Evolutionary conservation across 2,888 invertebrate genomes (phyloP), one percentile per base, ranked within the genome.

Genomic region (Helleia helle): DNA sequence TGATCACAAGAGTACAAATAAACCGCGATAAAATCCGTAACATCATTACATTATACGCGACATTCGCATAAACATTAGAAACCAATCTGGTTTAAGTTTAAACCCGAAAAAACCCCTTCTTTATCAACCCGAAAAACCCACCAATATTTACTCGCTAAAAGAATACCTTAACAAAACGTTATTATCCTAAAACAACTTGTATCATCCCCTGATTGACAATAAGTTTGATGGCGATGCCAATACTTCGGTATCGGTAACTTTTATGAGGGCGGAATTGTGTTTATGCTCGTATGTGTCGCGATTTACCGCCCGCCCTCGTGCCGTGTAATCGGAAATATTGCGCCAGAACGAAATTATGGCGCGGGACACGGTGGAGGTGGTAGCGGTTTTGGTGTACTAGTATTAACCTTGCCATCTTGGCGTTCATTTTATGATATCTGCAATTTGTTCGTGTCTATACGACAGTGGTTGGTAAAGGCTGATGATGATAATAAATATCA

Each of bases 201-300:
- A 49, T 56, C 51, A 46, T 46, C 48, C 45, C 41, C 50, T 56
- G 62, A 65, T 68, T 65, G 69, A 54, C 63, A 62, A 69, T 67
- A 62, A 64, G 55, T 52, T 22, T 49, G 49, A 47, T 50, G 30
- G 38, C 40, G 40, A 24, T 30, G 11, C 56, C 56, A 59, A n/a
- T n/a, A n/a, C n/a, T n/a, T 38, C 55, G 54, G 64, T 59, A 53
- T 50, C 74, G 76, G 70, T 83, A 81, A 83, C 81, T 83, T 83
- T 83, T 84, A 84, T 81, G 83, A 79, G 75, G 66, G 62, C 64
- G 63, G 75, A 80, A 84, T 84, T 83, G 81, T 81, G 75, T 84
- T 84, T 83, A 83, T 74, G 71, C 61, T 60, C 58, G 59, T 56
- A 56, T 59, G 59, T 63, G 67, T 71, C 64, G 71, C 72, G 77